Percentiles rank a stretch among this genome's conserved stretches.
phyloP scores from a whole-genome alignment of 2,797 vertebrate genomes.

The Tamandua tetradactyla region DNA sequence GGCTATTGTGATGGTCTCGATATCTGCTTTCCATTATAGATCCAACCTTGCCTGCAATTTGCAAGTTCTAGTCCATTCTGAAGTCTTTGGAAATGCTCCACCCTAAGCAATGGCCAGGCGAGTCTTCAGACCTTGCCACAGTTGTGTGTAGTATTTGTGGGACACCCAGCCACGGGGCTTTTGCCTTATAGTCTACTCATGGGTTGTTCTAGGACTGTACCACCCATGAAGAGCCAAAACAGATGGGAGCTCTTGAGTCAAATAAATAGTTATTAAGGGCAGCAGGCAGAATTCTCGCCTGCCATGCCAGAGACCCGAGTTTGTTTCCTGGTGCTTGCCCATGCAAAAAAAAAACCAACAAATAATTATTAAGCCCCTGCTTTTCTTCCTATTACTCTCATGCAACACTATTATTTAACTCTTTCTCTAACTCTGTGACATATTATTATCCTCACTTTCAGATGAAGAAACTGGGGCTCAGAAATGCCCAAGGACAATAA shows the following conservation, averaged over 20 bases:
- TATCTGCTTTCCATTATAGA: not conserved
- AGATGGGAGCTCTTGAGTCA: not conserved
- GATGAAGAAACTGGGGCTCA: not conserved
- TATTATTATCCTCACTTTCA: not conserved
- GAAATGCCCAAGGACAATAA: not conserved
- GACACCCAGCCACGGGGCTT: not conserved
- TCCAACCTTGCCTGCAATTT: not conserved
- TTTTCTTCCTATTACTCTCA: not conserved
- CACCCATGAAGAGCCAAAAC: not conserved
- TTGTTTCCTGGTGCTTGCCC: too few species aligned
- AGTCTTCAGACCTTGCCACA: not conserved
- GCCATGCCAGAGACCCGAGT: too few species aligned
- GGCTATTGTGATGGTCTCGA: not conserved
- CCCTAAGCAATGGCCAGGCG: not conserved
- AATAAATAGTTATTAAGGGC: too few species aligned
- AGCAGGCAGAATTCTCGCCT: too few species aligned
- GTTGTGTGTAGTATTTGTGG: not conserved
- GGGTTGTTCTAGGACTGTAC: not conserved
- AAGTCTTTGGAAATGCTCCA: not conserved
- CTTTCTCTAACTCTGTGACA: not conserved
- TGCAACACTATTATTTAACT: not conserved
- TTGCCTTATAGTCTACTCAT: not conserved
- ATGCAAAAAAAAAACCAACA: too few species aligned
- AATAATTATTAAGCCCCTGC: not conserved
- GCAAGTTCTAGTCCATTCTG: not conserved